These are phyloP conservation scores for Drosophila robusta DNA, from an alignment of 2,888 invertebrate species.

Conservation along the genomic window DNA sequence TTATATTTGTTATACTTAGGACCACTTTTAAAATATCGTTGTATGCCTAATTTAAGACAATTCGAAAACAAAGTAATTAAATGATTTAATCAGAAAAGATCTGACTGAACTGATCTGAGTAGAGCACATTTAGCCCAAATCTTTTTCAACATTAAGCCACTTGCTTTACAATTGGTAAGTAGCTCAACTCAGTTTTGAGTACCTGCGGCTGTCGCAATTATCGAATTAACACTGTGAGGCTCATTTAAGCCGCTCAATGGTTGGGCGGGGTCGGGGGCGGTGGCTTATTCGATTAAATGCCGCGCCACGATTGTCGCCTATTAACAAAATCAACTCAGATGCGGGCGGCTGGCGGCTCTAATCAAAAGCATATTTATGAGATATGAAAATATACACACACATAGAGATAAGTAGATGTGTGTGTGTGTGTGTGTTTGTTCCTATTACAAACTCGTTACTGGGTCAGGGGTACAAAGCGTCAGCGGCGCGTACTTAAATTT, in stretches of 20 bases:
- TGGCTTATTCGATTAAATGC: slow-evolving; percentile 65
- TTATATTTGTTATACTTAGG: too few species aligned
- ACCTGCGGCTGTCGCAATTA: slow-evolving; percentile 51
- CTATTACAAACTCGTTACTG: slow-evolving; percentile 59
- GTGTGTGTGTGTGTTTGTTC: slow-evolving; percentile 27
- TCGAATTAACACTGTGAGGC: slow-evolving; percentile 48
- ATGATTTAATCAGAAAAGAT: too few species aligned
- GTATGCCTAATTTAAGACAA: too few species aligned
- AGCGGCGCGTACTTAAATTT: slow-evolving; percentile 64
- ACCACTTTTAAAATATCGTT: too few species aligned
- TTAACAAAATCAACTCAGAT: slow-evolving; percentile 68
- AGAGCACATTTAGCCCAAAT: background rate
- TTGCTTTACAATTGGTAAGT: slow-evolving; percentile 19
- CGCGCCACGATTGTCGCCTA: slow-evolving; percentile 69
- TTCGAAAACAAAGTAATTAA: too few species aligned
- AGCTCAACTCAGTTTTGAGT: slow-evolving; percentile 25
- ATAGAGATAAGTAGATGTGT: slow-evolving; percentile 2
- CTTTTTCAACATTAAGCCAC: background rate
- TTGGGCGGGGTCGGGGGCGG: slow-evolving; percentile 1
- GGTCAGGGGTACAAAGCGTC: slow-evolving; percentile 70
- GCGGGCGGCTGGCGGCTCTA: slow-evolving; percentile 63
- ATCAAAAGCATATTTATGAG: slow-evolving; percentile 76
- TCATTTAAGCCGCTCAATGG: slow-evolving; percentile 32
- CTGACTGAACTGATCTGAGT: background rate
- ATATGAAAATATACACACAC: slow-evolving; percentile 36